phyloP scores from a whole-genome alignment of 1,140 invertebrate genomes.

The Schlechtendalia chinensis region DNA sequence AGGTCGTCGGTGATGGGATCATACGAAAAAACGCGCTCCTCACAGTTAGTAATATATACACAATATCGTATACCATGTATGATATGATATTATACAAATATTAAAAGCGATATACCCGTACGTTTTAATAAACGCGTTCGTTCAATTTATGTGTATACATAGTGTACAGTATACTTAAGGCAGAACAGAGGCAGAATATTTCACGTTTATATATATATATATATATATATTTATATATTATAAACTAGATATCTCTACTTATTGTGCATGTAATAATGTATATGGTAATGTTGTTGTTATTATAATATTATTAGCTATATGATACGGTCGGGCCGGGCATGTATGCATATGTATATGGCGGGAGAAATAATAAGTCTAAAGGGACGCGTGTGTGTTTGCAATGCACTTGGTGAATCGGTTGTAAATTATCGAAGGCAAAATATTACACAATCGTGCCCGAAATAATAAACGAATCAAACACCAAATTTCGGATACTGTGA shows the following conservation, averaged over 20 bases:
- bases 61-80: not conserved
- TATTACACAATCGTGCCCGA: no score
- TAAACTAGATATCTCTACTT: no score
- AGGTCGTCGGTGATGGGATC: not conserved
- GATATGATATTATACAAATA: not conserved
- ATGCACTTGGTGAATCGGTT: not conserved
- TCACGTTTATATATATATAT: no score
- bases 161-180: not conserved
- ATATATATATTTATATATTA: no score
- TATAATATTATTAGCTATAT: no score
- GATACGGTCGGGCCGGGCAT: not conserved
- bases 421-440: not conserved
- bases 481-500: no score
- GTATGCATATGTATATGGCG: not conserved
- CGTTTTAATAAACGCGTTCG: constrained; percentile 38
- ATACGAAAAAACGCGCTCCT: not conserved
- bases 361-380: not conserved
- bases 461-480: no score
- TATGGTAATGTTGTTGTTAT: not conserved
- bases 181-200: no score
- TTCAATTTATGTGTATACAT: constrained; percentile 15
- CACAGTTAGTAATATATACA: not conserved
- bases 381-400: not conserved
- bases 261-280: not conserved
- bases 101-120: constrained; percentile 24